Conservation (phyloP, 2,888 invertebrate species). For the Tetragonisca angustula region DNA sequence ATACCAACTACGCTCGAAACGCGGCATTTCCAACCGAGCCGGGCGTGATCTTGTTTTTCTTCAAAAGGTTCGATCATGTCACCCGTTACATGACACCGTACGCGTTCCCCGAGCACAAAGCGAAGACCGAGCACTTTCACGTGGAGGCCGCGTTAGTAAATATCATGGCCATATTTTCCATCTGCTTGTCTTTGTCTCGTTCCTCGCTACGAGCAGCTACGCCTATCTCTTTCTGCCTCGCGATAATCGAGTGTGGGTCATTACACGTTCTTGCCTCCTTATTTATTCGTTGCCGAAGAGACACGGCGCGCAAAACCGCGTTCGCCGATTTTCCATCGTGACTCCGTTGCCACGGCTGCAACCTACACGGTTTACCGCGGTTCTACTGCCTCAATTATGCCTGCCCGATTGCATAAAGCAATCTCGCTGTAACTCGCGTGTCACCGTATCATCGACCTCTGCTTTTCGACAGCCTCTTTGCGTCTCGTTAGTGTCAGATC, state of each 20-base stretch:
- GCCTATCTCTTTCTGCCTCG: slow-evolving; percentile 38
- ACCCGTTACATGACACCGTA: slow-evolving; percentile 73
- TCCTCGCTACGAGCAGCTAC: slow-evolving; percentile 21
- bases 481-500: no score
- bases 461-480: neutral
- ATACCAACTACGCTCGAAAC: neutral
- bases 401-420: slow-evolving; percentile 29
- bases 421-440: slow-evolving; percentile 17
- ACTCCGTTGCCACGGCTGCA: slow-evolving; percentile 1
- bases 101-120: slow-evolving; percentile 71
- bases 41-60: slow-evolving; percentile 32
- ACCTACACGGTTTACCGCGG: slow-evolving; percentile 26
- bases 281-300: slow-evolving; percentile 45
- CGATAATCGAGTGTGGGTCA: slow-evolving; percentile 57
- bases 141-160: slow-evolving; percentile 80
- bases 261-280: slow-evolving; percentile 55
- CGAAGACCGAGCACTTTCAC: slow-evolving; percentile 80
- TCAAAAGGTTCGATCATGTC: slow-evolving; percentile 55
- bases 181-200: slow-evolving; percentile 61
- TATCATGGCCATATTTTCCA: slow-evolving; percentile 82
- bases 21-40: neutral
- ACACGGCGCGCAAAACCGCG: neutral
- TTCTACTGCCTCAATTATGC: slow-evolving; percentile 37
- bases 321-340: slow-evolving; percentile 24
- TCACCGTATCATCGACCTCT: neutral